These are phyloP conservation scores for Crocidura indochinensis DNA, from an alignment of 2,797 vertebrate genomes.

Conservation along the genomic window DNA sequence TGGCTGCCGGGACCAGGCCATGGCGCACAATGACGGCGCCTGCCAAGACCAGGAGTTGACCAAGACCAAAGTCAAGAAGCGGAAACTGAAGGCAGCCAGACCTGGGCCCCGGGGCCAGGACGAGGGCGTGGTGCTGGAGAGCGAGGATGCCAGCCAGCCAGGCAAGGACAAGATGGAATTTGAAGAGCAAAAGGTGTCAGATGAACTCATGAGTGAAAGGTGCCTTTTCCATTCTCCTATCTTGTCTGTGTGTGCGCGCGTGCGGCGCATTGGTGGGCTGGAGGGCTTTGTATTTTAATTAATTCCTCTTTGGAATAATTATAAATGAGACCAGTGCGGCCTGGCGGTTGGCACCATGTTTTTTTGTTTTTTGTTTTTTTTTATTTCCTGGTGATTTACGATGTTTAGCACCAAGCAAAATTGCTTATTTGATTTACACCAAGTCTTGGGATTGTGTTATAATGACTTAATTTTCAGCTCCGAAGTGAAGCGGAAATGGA, in stretches of 20 bases:
- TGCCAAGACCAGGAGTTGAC: constrained; percentile 90
- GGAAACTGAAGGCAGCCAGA: constrained; percentile 92
- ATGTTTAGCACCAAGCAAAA: constrained; percentile 62
- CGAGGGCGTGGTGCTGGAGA: constrained; percentile 97
- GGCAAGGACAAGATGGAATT: constrained; percentile 98
- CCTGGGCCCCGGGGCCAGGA: constrained; percentile 93
- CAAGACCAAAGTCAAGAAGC: constrained; percentile 96
- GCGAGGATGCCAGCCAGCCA: constrained; percentile 92
- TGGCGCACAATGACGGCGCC: constrained; percentile 88
- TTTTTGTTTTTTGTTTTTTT: neutral
- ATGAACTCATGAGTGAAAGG: constrained; percentile 99
- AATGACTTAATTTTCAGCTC: constrained; percentile 73
- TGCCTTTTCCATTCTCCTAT: constrained; percentile 89
- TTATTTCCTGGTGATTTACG: constrained; percentile 57
- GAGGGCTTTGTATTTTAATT: constrained; percentile 49
- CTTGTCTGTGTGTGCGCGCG: neutral
- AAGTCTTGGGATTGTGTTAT: constrained; percentile 58
- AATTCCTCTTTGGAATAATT: constrained; percentile 64
- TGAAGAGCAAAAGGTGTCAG: constrained; percentile 97
- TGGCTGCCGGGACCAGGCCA: constrained; percentile 90
- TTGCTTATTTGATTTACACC: constrained; percentile 70
- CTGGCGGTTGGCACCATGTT: constrained; percentile 9
- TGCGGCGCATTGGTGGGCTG: neutral
- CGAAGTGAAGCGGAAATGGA: constrained; percentile 51
- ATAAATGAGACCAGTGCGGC: constrained; percentile 11